Evolutionary conservation across 1,140 invertebrate genomes (phyloP).

Genomic region (Hylyphantes graminicola): DNA sequence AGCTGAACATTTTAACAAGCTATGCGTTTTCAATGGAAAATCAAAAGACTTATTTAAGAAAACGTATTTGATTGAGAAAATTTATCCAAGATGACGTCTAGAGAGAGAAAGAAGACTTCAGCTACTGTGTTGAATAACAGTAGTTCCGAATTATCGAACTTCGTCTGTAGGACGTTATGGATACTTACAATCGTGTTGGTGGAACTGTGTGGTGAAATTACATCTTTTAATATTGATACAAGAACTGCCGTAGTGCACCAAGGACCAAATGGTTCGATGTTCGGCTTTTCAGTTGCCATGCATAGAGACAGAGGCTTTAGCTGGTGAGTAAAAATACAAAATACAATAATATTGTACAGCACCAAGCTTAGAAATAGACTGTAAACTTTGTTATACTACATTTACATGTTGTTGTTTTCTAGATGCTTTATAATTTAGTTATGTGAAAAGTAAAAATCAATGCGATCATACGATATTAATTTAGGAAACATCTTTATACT

Average conservation of each 20-base stretch:
- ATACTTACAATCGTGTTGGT: not conserved
- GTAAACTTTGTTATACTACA: too few relatives aligned
- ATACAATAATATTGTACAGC: too few relatives aligned
- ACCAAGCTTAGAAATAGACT: too few relatives aligned
- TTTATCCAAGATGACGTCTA: not conserved
- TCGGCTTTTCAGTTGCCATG: conserved; percentile 70
- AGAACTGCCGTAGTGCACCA: conserved; percentile 67
- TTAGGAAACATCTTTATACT: too few relatives aligned
- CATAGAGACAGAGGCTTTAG: conserved; percentile 68
- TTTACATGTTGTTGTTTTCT: too few relatives aligned
- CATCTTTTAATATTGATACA: conserved; percentile 69
- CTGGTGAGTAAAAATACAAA: conserved; percentile 66
- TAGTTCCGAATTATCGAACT: not conserved
- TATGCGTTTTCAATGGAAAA: not conserved
- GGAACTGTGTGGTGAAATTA: not conserved
- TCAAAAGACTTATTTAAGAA: not conserved
- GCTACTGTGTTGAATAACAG: not conserved
- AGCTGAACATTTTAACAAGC: not conserved
- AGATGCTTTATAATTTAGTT: too few relatives aligned
- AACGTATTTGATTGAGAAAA: not conserved
- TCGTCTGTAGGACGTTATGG: conserved; percentile 27
- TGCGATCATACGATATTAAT: too few relatives aligned
- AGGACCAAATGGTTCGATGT: conserved; percentile 67
- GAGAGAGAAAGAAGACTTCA: not conserved
- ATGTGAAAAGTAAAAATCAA: too few relatives aligned